phyloP scores from a whole-genome alignment of 2,888 invertebrate species.

The Platycheirus rosarum region DNA sequence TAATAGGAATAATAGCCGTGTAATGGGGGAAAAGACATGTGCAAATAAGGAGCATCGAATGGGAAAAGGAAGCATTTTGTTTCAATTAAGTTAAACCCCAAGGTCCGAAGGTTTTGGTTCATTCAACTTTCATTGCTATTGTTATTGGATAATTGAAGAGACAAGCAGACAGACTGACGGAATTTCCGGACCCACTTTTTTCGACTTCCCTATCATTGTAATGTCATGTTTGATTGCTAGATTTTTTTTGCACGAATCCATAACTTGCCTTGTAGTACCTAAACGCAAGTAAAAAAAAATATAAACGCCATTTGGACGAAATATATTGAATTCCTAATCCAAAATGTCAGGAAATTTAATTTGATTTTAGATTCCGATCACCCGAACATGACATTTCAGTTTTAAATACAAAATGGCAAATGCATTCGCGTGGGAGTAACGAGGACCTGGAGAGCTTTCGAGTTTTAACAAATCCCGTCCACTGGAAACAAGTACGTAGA shows the following conservation, averaged over 20 bases:
- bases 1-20: slow-evolving; percentile 49
- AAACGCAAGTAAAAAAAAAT: not conserved
- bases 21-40: slow-evolving; percentile 49
- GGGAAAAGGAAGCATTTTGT: slow-evolving; percentile 39
- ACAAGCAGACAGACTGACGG: too few species aligned
- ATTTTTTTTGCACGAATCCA: too few species aligned
- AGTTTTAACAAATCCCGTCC: slow-evolving; percentile 3
- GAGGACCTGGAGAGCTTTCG: slow-evolving; percentile 1
- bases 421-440: slow-evolving; percentile 23
- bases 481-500: slow-evolving; percentile 19
- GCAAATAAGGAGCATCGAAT: slow-evolving; percentile 34
- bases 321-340: slow-evolving; percentile 63
- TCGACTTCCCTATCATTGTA: too few species aligned
- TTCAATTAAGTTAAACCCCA: slow-evolving; percentile 18
- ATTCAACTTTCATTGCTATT: too few species aligned
- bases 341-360: slow-evolving; percentile 67
- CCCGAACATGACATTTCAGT: slow-evolving; percentile 61
- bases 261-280: too few species aligned
- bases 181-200: too few species aligned
- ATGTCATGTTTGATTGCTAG: too few species aligned
- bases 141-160: too few species aligned
- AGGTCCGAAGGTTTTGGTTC: slow-evolving; percentile 8
- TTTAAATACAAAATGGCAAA: slow-evolving; percentile 40
- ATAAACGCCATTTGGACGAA: slow-evolving; percentile 9
- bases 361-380: slow-evolving; percentile 65